Evolutionary conservation across 2,113 vertebrate genomes (phyloP).

Genomic region (Brachirus orientalis): DNA sequence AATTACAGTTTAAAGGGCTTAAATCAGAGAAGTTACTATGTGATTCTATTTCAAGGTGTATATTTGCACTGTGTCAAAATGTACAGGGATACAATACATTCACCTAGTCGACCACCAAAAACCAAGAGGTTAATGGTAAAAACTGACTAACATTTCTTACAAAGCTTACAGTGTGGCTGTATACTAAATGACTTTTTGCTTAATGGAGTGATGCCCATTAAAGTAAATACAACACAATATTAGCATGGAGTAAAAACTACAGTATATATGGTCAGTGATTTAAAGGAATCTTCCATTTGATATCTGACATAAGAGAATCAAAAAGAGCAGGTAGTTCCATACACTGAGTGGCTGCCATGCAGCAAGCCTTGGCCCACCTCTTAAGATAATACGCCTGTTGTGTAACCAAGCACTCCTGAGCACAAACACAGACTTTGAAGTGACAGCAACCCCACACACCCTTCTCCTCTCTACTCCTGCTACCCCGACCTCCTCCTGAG

Average conservation of each 20-base stretch:
- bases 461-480: neutral
- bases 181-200: no score
- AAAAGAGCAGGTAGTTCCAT: conserved; percentile 6
- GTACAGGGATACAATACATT: neutral
- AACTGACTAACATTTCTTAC: neutral
- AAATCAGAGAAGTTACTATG: neutral
- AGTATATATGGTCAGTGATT: no score
- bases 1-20: no score
- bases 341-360: conserved; percentile 3
- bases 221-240: no score
- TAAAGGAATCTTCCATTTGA: no score
- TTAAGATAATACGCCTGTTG: conserved; percentile 54
- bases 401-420: conserved; percentile 56
- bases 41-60: neutral
- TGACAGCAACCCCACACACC: conserved; percentile 38
- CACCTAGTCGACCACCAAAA: conserved; percentile 14
- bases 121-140: neutral
- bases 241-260: no score
- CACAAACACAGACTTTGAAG: conserved; percentile 55
- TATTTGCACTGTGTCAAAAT: neutral
- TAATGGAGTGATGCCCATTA: no score
- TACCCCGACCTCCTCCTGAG: conserved; percentile 6
- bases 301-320: neutral
- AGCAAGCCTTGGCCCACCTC: conserved; percentile 35
- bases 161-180: no score